Base-by-base conservation (phyloP, 1,140 invertebrate species). In the Macrobrachium nipponense region DNA sequence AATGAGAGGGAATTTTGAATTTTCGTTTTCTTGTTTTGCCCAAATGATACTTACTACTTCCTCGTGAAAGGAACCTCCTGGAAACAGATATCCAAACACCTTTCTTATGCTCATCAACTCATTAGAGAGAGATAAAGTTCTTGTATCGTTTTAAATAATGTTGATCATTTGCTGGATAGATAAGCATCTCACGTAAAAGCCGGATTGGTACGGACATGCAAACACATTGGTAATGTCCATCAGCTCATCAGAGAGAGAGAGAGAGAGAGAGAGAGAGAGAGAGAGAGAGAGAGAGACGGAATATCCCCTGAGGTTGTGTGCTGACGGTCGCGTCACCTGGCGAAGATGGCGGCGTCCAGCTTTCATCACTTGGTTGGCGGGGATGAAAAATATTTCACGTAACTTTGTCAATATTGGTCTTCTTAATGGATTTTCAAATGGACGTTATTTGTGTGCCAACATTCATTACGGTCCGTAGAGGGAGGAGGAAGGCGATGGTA, bases 401-500 rank as follows among this genome's bases (percentile, higher is more conserved):
- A 86, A 86, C 83, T 80, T 44, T 73, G 83, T 86, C 83, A 86
- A 86, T 86, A 86, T 86, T 86, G 83, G 68, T 58, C 68, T 80
- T 86, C 83, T 86, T 86, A 86, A 86, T 86, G 83, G 83, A 86
- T 79, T 79, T 86, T 86, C 83, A 79, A 79, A 86, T 86, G 83
- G 83, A 79, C 78, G 68, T 80, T 86, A 86, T 86, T 86, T 86
- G 83, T 86, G 83, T 86, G 73, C 83, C 75, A 86, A 86, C 83
- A 86, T 86, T 80, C 83, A 86, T 86, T 86, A 86, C 80, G 61
- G n/a, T 14, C 2, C 15, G 23, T 51, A 62, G 23, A 23, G 58
- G 59, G 58, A 60, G n/a, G 76, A 23, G 59, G 59, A 61, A 12
- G 23, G 61, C n/a, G 17, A 78, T 51, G 51, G 61, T n/a, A 44